Evolutionary conservation across 2,888 invertebrate species (phyloP), one percentile per base, ranked within the genome.

Genomic region (Mystacides longicornis): DNA sequence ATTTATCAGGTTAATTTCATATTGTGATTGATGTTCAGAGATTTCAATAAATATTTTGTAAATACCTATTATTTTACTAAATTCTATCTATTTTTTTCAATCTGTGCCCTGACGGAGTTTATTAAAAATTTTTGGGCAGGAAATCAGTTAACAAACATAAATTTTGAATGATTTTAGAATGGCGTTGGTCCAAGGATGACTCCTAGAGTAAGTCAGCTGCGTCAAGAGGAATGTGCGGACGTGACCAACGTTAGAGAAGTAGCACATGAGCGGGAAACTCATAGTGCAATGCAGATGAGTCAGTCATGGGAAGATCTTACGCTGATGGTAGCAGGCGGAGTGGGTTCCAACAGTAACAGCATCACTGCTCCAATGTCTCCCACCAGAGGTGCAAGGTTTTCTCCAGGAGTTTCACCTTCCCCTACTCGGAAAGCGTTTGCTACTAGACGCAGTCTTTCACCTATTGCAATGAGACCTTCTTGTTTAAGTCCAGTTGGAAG

Each of bases 291-390:
- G 82, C 92, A 92, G 73, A 93, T 96, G 74, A 94, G 94, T 2
- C 93, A 93, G 70, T 93, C 93, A 4, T 94, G 91, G 83, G 95
- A 95, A 71, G 94, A 94, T 72, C 80, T 95, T 31, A 87, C 88
- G 5, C 71, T 90, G 63, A 85, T 87, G 66, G 81, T 72, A 19
- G 81, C 82, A 4, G 43, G 47, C 4, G 43, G 54, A 16, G 46
- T 21, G n/a, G 48, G 23, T 23, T 51, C 51, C 22, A 50, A 64
- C 79, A 60, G 77, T 78, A 14, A 64, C 71, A 1, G 71, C 69
- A 63, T 59, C 67, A 66, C 55, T 67, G 69, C 62, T 69, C 45
- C 72, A 68, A 23, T 71, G 71, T 46, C 73, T 68, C 21, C 72
- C 68, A 45, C 66, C 68, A 45, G 62, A 65, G 37, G 64, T 59